phyloP scores from a whole-genome alignment of 2,113 vertebrate genomes.

The Prolemur simus region DNA sequence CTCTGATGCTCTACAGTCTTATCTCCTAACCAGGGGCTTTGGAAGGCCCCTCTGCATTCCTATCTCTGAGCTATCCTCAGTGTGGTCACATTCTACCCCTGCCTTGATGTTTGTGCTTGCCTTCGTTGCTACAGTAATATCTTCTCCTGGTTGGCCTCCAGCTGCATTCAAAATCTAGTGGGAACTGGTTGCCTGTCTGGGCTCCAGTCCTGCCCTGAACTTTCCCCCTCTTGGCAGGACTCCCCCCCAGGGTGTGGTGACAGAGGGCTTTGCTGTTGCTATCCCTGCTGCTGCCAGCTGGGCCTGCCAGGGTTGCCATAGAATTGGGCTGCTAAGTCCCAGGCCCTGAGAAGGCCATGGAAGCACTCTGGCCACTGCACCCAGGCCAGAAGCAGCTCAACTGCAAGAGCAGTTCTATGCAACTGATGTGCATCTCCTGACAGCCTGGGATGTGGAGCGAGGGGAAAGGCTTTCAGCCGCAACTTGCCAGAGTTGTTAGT shows the following conservation, averaged over 20 bases:
- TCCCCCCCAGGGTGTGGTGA: constrained; percentile 17
- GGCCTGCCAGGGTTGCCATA: constrained; percentile 19
- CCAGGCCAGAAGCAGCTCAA: background rate
- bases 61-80: background rate
- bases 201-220: constrained; percentile 30
- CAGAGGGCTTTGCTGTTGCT: constrained; percentile 10
- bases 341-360: background rate
- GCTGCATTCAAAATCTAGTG: background rate
- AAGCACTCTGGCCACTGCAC: background rate
- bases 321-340: background rate
- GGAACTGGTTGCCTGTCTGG: constrained; percentile 21
- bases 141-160: constrained; percentile 39
- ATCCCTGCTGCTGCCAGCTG: background rate
- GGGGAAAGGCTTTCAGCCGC: background rate
- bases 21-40: background rate
- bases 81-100: background rate
- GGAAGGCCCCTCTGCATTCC: background rate
- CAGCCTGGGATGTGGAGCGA: too few relatives aligned
- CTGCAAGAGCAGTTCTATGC: background rate
- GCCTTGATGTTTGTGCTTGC: background rate
- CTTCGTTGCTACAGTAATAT: background rate
- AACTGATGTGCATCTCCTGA: background rate
- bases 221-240: constrained; percentile 55
- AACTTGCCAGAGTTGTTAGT: background rate
- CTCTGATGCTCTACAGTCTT: background rate